Conservation (phyloP, 1,140 invertebrate species). For the Brachionus plicatilis region DNA sequence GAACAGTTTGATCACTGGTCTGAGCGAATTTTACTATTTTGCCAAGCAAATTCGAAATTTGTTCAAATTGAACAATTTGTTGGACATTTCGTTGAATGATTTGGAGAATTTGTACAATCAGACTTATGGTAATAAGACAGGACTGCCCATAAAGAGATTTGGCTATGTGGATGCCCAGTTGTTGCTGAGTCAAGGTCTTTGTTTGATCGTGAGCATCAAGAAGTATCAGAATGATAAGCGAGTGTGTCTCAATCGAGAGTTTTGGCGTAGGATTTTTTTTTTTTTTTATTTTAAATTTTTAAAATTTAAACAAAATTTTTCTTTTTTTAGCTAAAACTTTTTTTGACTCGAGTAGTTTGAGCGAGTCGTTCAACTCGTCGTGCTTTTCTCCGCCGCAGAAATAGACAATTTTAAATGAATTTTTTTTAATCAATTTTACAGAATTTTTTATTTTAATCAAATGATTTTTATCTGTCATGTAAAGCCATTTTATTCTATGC, state of each 20-base stretch:
- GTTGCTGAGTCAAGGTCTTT: conserved; percentile 22
- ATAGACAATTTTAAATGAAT: background rate
- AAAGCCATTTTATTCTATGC: background rate
- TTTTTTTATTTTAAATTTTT: background rate
- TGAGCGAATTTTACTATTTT: conserved; percentile 33
- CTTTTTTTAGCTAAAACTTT: conserved; percentile 17
- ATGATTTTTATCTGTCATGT: background rate
- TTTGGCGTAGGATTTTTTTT: conserved; percentile 1
- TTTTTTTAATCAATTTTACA: background rate
- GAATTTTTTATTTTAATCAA: background rate
- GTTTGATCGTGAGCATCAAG: conserved; percentile 3
- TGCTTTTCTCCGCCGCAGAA: background rate
- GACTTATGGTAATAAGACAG: background rate
- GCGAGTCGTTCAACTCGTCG: background rate
- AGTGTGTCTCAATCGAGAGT: conserved; percentile 21
- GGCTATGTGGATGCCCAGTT: conserved; percentile 21
- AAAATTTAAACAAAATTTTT: background rate
- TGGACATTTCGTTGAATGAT: background rate
- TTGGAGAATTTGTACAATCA: conserved; percentile 23
- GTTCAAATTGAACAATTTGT: conserved; percentile 21
- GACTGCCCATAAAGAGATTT: conserved; percentile 6
- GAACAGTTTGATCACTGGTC: background rate
- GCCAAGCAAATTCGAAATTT: conserved; percentile 13
- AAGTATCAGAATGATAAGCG: conserved; percentile 37
- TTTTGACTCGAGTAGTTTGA: background rate